Conservation (phyloP, 92 coral and sea anemone genomes). For the Parazoanthus atlanticus region DNA sequence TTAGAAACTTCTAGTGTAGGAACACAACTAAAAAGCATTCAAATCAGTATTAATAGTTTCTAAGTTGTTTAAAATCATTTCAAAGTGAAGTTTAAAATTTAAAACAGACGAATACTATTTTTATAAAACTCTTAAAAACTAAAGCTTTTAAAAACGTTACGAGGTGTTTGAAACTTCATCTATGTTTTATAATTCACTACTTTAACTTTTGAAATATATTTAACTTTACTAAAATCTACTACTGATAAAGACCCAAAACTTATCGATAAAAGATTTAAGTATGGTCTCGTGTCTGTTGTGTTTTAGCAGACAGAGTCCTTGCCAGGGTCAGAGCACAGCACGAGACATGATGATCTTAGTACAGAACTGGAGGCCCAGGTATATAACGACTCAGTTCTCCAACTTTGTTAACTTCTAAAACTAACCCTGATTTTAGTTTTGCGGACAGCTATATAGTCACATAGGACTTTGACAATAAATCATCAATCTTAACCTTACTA, state of each 20-base stretch:
- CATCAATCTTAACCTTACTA: background rate
- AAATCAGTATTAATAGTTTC: no score
- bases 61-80: no score
- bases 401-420: background rate
- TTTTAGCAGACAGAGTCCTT: slow-evolving; percentile 84
- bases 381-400: slow-evolving; percentile 36
- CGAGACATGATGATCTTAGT: slow-evolving; percentile 63
- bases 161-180: no score
- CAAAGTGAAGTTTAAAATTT: no score
- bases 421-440: background rate
- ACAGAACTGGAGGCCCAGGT: slow-evolving; percentile 98
- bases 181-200: no score
- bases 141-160: no score
- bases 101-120: no score
- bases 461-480: background rate
- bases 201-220: no score
- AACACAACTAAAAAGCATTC: no score
- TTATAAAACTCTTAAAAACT: no score
- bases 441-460: background rate
- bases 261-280: background rate
- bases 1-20: no score
- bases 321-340: slow-evolving; percentile 79
- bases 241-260: background rate
- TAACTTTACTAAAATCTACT: background rate
- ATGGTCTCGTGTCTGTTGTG: background rate